Percentiles rank a stretch among this genome's conserved stretches.
phyloP scores from a whole-genome alignment of 2,888 invertebrate species.

The Odiellus spinosus region DNA sequence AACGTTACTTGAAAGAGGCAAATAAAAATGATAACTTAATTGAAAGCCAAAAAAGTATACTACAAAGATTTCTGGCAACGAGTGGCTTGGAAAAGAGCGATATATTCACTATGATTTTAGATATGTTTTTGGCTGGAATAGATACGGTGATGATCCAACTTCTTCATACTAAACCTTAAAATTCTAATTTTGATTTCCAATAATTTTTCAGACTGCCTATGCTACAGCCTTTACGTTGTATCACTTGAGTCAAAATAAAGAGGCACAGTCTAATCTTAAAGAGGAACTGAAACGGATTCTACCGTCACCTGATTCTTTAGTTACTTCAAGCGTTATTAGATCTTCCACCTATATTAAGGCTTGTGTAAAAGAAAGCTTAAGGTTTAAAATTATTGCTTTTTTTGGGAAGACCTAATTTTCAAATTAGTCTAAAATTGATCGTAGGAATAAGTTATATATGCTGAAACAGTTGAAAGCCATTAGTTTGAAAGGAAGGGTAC shows the following conservation, averaged over 20 bases:
- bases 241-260: constrained; percentile 52
- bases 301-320: neutral
- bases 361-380: neutral
- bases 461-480: no score
- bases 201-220: constrained; percentile 50
- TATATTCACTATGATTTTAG: constrained; percentile 64
- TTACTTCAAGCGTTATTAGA: neutral
- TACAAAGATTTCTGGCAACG: constrained; percentile 51
- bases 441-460: no score
- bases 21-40: constrained; percentile 1
- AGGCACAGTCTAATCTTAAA: constrained; percentile 48
- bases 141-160: constrained; percentile 51
- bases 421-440: no score
- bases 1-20: constrained; percentile 10
- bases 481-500: no score
- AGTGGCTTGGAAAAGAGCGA: constrained; percentile 56
- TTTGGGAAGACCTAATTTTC: no score
- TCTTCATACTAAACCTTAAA: neutral
- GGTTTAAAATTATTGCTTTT: no score
- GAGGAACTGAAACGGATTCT: constrained; percentile 38
- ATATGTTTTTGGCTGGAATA: constrained; percentile 67
- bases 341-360: neutral
- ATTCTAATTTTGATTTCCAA: neutral
- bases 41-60: constrained; percentile 28
- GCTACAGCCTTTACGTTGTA: constrained; percentile 60